phyloP scores from a whole-genome alignment of 2,113 vertebrate genomes.

The Pteropus alecto region DNA sequence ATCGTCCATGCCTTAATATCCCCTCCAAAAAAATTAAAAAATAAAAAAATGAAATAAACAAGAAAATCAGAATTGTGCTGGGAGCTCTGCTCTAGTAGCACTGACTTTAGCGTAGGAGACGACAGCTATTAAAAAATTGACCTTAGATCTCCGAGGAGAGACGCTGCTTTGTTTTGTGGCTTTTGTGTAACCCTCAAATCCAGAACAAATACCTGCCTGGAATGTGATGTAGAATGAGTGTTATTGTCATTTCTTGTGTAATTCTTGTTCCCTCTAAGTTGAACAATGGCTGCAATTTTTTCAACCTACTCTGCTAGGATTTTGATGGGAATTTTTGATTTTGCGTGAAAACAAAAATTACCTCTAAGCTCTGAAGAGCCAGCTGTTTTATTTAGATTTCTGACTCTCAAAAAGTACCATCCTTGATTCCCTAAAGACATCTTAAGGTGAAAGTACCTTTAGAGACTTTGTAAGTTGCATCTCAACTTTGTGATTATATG shows the following conservation, averaged over 20 bases:
- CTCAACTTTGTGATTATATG: neutral
- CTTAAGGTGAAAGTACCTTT: neutral
- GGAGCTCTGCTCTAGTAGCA: neutral
- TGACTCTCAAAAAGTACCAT: neutral
- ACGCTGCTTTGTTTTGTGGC: neutral
- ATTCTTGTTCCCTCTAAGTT: neutral
- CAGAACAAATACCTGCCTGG: neutral
- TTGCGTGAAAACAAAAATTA: neutral
- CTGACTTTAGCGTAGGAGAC: no score
- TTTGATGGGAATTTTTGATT: neutral
- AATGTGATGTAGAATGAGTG: neutral
- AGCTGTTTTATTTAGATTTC: neutral
- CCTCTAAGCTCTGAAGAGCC: neutral
- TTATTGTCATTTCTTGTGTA: neutral
- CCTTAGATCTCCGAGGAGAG: constrained; percentile 7
- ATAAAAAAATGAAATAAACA: neutral
- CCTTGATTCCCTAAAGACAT: neutral
- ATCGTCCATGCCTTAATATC: neutral
- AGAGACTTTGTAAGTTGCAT: neutral
- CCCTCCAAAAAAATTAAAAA: accelerated
- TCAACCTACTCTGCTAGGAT: neutral
- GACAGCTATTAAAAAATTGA: neutral
- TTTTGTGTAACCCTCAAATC: neutral
- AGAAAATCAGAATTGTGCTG: neutral
- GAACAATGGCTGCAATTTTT: neutral